Conservation (phyloP, 2,888 invertebrate species). For the Pristionchus exspectatus region DNA sequence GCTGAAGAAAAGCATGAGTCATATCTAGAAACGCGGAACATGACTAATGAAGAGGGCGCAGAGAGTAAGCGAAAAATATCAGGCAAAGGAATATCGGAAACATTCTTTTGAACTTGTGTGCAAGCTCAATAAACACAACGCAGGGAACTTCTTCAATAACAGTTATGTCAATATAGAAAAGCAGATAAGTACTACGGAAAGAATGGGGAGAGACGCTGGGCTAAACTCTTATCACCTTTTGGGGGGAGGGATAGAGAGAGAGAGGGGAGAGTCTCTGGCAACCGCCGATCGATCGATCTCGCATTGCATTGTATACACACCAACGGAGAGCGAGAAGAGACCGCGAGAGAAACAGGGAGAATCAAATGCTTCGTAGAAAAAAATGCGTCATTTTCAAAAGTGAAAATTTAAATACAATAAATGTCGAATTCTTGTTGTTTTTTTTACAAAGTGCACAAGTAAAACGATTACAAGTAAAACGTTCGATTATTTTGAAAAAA, state of each 20-base stretch:
- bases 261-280: constrained; percentile 25
- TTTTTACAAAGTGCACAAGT: too few species aligned
- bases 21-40: background rate
- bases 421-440: background rate
- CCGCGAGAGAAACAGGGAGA: background rate
- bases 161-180: background rate
- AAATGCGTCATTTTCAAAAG: background rate
- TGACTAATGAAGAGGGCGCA: background rate
- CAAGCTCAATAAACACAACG: too few species aligned
- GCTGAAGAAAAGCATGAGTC: constrained; percentile 10
- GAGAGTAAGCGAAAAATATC: background rate
- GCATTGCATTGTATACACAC: background rate
- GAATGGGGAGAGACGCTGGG: background rate
- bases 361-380: background rate
- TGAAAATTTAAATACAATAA: background rate
- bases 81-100: background rate
- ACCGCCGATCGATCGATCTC: constrained; percentile 36
- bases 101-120: too few species aligned
- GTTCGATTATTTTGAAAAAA: background rate
- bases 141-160: too few species aligned
- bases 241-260: background rate
- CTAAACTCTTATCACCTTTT: constrained; percentile 4
- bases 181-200: background rate
- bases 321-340: background rate
- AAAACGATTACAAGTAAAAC: background rate